phyloP scores from a whole-genome alignment of 2,888 invertebrate species.

The Trilocha varians region DNA sequence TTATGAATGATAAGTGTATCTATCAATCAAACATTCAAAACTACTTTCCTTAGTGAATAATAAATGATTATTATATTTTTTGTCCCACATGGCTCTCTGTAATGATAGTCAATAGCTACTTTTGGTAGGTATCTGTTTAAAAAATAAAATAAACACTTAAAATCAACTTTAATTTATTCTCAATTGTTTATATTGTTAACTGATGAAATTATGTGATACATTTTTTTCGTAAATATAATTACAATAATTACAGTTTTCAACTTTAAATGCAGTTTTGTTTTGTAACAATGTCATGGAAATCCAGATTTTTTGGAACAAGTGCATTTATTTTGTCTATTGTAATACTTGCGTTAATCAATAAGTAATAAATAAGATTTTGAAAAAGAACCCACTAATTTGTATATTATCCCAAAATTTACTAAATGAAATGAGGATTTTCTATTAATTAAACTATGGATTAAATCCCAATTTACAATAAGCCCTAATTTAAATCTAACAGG shows the following conservation, averaged over 20 bases:
- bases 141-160: conserved; percentile 31
- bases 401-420: conserved; percentile 43
- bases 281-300: conserved; percentile 64
- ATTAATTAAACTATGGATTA: conserved; percentile 48
- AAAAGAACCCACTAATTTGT: not conserved
- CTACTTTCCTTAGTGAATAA: too few species aligned
- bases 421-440: conserved; percentile 31
- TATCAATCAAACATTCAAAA: too few species aligned
- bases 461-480: conserved; percentile 43
- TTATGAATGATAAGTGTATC: too few species aligned
- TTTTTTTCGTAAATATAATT: conserved; percentile 67
- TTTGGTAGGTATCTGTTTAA: too few species aligned
- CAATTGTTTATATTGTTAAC: conserved; percentile 58
- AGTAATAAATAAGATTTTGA: not conserved
- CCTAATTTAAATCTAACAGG: conserved; percentile 48
- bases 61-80: too few species aligned
- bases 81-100: too few species aligned
- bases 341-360: conserved; percentile 10
- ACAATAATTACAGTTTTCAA: conserved; percentile 64
- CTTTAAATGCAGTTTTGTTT: conserved; percentile 66
- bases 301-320: conserved; percentile 13
- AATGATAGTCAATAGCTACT: too few species aligned
- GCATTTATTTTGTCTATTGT: conserved; percentile 15
- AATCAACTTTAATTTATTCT: conserved; percentile 71
- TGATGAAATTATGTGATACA: conserved; percentile 67